A percentile compares a stretch with the other conserved stretches of the same genome.
Evolutionary conservation across 2,113 vertebrate genomes (phyloP).

Genomic region (Gorilla gorilla): DNA sequence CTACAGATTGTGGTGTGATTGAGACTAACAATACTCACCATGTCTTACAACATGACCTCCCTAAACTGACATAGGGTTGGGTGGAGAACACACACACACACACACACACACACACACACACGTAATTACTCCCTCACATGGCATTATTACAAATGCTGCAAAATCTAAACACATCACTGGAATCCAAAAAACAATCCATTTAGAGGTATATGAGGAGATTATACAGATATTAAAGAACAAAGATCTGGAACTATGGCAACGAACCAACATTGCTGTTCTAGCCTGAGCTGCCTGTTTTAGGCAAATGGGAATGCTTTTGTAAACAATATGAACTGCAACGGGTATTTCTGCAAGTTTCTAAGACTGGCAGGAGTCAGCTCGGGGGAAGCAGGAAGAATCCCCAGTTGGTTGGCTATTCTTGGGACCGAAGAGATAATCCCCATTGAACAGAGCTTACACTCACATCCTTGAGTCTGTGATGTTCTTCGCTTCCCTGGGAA

Average conservation of each 20-base stretch:
- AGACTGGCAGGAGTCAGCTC: not conserved
- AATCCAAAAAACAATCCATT: not conserved
- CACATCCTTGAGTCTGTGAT: fast-evolving
- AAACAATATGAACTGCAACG: fast-evolving
- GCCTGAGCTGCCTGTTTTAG: not conserved
- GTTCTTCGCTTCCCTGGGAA: not conserved
- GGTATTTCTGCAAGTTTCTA: not conserved
- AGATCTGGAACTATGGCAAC: fast-evolving
- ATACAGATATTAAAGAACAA: fast-evolving
- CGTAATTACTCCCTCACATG: fast-evolving
- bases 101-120: not conserved
- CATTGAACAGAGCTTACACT: fast-evolving
- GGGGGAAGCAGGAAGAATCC: not conserved
- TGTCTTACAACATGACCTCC: fast-evolving
- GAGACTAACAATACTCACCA: fast-evolving
- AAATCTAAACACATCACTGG: fast-evolving
- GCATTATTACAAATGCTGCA: fast-evolving
- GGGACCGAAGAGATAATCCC: not conserved
- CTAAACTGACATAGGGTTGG: too few relatives aligned
- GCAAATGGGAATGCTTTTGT: fast-evolving
- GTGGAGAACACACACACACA: not conserved
- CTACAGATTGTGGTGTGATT: not conserved
- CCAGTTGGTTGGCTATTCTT: not conserved
- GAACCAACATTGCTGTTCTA: not conserved
- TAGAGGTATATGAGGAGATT: not conserved